phyloP scores from a whole-genome alignment of 30 jellyfish, hydroid and myxozoan species.

The Haliclystus octoradiatus region DNA sequence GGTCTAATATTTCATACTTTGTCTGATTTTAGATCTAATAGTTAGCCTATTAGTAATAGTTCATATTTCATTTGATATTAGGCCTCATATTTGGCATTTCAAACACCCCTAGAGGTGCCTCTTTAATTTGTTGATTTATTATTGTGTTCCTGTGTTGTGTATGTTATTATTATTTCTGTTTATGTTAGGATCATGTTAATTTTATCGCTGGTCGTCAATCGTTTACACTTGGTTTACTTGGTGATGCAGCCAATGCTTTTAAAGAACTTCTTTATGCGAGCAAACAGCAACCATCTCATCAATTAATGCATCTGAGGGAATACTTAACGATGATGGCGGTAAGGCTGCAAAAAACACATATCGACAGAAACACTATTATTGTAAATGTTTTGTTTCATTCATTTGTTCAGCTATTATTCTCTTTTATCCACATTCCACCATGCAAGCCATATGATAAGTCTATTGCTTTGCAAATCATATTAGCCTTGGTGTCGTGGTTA shows the following conservation, averaged over 20 bases:
- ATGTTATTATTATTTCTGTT: background rate
- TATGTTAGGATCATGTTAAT: slow-evolving; percentile 72
- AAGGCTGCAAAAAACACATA: background rate
- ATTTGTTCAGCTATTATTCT: background rate
- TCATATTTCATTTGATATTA: no score
- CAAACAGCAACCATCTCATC: slow-evolving; percentile 76
- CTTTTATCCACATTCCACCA: background rate
- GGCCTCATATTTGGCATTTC: no score
- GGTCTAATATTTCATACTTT: no score
- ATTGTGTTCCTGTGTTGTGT: no score
- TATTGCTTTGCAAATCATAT: no score
- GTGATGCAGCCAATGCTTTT: slow-evolving; percentile 62
- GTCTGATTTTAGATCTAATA: no score
- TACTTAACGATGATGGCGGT: slow-evolving; percentile 69
- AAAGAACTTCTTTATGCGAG: slow-evolving; percentile 50
- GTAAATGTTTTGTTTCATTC: background rate
- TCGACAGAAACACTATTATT: background rate
- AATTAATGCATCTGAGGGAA: slow-evolving; percentile 76
- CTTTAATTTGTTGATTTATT: no score
- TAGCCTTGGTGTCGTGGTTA: no score
- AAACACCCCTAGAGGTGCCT: no score
- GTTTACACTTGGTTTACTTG: slow-evolving; percentile 57
- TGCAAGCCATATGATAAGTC: no score
- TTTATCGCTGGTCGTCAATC: slow-evolving; percentile 81
- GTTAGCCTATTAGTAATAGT: no score